Evolutionary conservation across 2,113 vertebrate species (phyloP).

Genomic region (Mirza zaza): DNA sequence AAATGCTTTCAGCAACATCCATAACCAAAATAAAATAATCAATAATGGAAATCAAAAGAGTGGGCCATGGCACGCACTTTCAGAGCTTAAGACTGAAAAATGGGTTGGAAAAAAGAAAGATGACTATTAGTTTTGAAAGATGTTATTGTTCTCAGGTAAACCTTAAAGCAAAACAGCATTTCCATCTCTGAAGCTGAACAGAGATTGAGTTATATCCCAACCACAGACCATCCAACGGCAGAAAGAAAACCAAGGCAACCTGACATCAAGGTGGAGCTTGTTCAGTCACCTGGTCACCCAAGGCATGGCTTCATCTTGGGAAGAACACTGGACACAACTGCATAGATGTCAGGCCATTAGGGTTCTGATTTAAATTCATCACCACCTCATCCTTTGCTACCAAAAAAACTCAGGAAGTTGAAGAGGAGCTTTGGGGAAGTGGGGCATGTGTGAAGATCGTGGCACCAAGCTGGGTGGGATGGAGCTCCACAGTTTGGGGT

Average conservation of each 20-base stretch:
- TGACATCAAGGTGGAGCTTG: too few species aligned
- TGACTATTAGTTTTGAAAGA: not conserved
- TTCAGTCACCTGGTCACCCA: not conserved
- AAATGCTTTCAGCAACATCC: not conserved
- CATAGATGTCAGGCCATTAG: not conserved
- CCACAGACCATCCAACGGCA: not conserved
- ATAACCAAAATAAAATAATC: not conserved
- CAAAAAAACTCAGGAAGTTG: not conserved
- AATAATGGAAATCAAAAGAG: not conserved
- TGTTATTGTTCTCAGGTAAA: not conserved
- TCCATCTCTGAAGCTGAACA: not conserved
- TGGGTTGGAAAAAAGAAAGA: not conserved
- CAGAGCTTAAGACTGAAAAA: not conserved
- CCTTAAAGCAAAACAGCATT: not conserved
- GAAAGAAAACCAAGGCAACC: not conserved
- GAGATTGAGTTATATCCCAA: not conserved
- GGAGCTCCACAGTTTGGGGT: not conserved
- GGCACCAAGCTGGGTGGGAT: not conserved
- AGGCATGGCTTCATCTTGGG: not conserved
- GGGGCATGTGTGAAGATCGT: not conserved
- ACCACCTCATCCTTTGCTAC: not conserved
- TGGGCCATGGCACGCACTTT: not conserved
- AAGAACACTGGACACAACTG: not conserved
- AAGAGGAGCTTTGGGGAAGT: not conserved
- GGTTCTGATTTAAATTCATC: not conserved